Evolutionary conservation across 2,797 vertebrate species (phyloP), one percentile per base, ranked within the genome.

Genomic region (Nothura maculosa): DNA sequence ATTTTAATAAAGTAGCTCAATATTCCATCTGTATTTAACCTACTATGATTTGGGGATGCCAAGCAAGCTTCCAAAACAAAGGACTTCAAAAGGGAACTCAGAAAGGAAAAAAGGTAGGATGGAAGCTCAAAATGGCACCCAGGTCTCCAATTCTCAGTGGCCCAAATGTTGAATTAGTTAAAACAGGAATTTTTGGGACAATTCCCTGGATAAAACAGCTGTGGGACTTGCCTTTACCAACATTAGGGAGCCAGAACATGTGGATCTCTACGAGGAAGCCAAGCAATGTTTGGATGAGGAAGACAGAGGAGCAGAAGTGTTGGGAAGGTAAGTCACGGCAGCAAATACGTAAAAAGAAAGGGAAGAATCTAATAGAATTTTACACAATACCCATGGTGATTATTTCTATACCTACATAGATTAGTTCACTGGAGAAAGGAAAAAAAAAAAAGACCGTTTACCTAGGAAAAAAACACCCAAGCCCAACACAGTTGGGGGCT

Each of bases 11-110:
- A 94, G 66, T 73, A 92, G 81, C 40, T 95, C 48, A 1, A 85
- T 89, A 81, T 82, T 89, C 84, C 86, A 90, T 80, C 90, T 89
- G 79, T 94, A 95, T 88, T 91, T 93, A 93, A 75, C 81, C 68
- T 62, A 57, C 76, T 42, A 69, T 47, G 58, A 70, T 85, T 72
- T 57, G 64, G 48, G 55, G 42, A 83, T 48, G 38, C 43, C 90
- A 0, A 0, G 64, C 58, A 85, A 90, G 34, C 19, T 48, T 78
- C 84, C 47, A 1, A 0, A 40, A 38, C 68, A 54, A 86, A 36
- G 38, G 34, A 28, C 77, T 90, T 82, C 38, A n/a, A 48, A 79
- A 84, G 42, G 19, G 14, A 82, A 20, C 5, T 55, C n/a, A 67
- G 19, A 64, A 77, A 54, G 3, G 57, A 40, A 87, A 30, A 1